Percentiles rank a stretch among this genome's conserved stretches.
These are phyloP conservation scores for Nymphalis c-album DNA, from an alignment of 2,888 invertebrate species.

Conservation along the genomic window DNA sequence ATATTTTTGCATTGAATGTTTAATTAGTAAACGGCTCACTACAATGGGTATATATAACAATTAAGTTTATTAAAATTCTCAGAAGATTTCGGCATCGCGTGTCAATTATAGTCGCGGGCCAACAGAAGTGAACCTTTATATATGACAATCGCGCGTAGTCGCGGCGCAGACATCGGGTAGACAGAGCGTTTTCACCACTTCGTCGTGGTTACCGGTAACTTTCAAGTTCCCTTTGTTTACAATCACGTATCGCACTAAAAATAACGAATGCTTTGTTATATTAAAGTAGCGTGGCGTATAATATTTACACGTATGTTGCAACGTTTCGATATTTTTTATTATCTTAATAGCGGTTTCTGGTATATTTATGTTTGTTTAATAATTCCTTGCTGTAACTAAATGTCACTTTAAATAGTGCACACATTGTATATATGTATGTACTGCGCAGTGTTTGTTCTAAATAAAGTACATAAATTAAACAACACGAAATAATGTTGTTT, in stretches of 20 bases:
- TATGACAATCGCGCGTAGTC: slow-evolving; percentile 59
- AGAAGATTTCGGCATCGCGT: slow-evolving; percentile 8
- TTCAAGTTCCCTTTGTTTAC: slow-evolving; percentile 27
- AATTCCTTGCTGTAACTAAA: background rate
- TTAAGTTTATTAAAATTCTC: background rate
- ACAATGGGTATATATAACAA: too few relatives aligned
- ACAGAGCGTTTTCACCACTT: slow-evolving; percentile 35
- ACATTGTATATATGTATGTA: too few relatives aligned
- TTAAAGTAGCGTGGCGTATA: background rate
- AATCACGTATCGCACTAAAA: slow-evolving; percentile 19
- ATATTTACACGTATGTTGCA: slow-evolving; percentile 4
- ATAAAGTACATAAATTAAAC: too few relatives aligned
- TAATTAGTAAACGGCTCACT: too few relatives aligned
- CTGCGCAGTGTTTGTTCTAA: too few relatives aligned
- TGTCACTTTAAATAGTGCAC: too few relatives aligned
- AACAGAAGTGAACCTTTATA: slow-evolving; percentile 54
- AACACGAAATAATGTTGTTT: too few relatives aligned
- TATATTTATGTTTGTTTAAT: background rate
- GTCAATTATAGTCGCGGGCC: slow-evolving; percentile 48
- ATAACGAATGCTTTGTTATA: background rate
- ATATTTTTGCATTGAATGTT: too few relatives aligned
- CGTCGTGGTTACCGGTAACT: slow-evolving; percentile 24
- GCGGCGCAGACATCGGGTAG: slow-evolving; percentile 54
- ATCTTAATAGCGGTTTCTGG: background rate
- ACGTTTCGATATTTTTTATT: background rate